Base-by-base conservation (phyloP, 2,888 invertebrate species). In the Netelia inedita region DNA sequence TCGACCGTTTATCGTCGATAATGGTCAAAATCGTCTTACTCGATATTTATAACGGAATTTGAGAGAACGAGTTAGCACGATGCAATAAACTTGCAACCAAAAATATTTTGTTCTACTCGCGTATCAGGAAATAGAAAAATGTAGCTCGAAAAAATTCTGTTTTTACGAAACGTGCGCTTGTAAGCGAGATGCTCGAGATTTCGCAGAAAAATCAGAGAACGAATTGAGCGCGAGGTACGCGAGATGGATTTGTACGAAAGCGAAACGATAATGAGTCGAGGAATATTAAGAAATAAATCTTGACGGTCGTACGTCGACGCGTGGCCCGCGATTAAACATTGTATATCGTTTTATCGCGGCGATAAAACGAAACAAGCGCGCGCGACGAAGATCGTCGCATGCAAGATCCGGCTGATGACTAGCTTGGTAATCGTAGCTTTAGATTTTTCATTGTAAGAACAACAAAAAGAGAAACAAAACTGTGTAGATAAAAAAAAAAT, bases 361-460 rank as follows among this genome's bases (percentile, higher is more conserved):
- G 53, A 63, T n/a, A 19, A 76, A 28, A 3, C 28, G 28, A 28
- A 28, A 28, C 59, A 2, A 55, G 21, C 57, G 61, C 10, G 69
- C 41, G 73, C 43, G 59, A 78, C 55, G n/a, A 16, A 35, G 57
- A 78, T 53, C 69, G 69, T 69, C 65, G 74, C 66, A 41, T 21
- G 50, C 57, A 66, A 79, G 61, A 66, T 50, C 73, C 55, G 41
- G 61, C 73, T 63, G 81, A 81, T 63, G 81, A 81, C 41, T 78
- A 81, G 76, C 81, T 55, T 81, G 63, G 63, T 81, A 81, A 81
- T 65, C 69, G 69, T 87, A 87, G 79, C 23, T 83, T 59, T 86
- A 87, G 83, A 84, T 87, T 87, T 86, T 87, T 85, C 86, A 87
- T 87, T 86, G 79, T 86, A 85, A 82, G 79, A 85, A 71, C 11